Conservation (phyloP, 1,140 invertebrate species). For the Lethocerus indicus region DNA sequence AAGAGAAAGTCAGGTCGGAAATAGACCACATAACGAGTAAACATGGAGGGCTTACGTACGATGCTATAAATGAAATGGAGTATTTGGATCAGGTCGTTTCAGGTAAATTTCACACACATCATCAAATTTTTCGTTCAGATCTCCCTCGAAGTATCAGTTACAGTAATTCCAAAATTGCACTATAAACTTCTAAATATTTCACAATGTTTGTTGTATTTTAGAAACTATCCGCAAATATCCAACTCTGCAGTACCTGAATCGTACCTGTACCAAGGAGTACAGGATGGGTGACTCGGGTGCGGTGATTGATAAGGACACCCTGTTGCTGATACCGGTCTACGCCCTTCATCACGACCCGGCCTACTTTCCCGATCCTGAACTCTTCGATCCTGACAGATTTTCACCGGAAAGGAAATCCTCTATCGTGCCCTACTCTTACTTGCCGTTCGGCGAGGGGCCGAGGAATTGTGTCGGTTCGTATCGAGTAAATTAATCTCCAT, state of each 20-base stretch:
- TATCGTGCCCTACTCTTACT: constrained; percentile 28
- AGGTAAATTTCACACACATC: too few relatives aligned
- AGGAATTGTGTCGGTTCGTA: constrained; percentile 63
- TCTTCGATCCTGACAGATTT: constrained; percentile 26
- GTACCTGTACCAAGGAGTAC: constrained; percentile 30
- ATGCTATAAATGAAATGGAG: constrained; percentile 30
- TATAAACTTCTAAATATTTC: too few relatives aligned
- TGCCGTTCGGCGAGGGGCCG: constrained; percentile 63
- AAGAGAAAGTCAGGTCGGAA: constrained; percentile 36
- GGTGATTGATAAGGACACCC: constrained; percentile 20
- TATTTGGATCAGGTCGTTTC: constrained; percentile 35
- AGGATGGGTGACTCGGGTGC: constrained; percentile 13
- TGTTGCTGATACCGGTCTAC: constrained; percentile 24
- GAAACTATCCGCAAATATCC: constrained; percentile 40
- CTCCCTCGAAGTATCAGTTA: too few relatives aligned
- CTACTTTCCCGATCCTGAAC: constrained; percentile 24
- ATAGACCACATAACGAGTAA: constrained; percentile 27
- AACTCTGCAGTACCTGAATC: constrained; percentile 24
- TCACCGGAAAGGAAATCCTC: constrained; percentile 16
- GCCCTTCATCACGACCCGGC: constrained; percentile 25
- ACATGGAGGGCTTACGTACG: constrained; percentile 31
- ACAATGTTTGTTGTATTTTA: background rate
- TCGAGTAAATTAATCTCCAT: too few relatives aligned
- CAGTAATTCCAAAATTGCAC: too few relatives aligned
- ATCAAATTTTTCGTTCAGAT: too few relatives aligned